Conservation (phyloP, 2,888 invertebrate genomes). For the Lysandra bellargus region DNA sequence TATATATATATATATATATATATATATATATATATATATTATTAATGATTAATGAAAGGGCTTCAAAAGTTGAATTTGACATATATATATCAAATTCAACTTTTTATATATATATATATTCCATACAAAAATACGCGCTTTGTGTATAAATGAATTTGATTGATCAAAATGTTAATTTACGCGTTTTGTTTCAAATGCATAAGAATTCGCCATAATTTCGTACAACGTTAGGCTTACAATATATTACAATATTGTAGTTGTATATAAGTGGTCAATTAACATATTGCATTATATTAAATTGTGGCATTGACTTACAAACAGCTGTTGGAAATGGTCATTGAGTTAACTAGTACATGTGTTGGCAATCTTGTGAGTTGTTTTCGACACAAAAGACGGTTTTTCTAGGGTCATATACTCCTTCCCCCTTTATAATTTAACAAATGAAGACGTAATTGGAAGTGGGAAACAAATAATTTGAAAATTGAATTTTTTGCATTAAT, state of each 20-base stretch:
- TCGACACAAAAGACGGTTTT: conserved; percentile 1
- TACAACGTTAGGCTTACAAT: not conserved
- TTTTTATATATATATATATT: no score
- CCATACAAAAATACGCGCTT: no score
- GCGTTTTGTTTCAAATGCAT: not conserved
- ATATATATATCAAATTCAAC: no score
- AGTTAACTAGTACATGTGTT: conserved; percentile 1
- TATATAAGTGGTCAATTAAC: conserved; percentile 1
- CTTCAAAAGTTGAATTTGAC: no score
- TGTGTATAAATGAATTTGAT: not conserved
- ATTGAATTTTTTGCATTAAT: no score
- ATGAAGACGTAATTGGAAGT: not conserved
- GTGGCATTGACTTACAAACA: conserved; percentile 18
- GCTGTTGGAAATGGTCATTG: not conserved
- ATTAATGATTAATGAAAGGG: no score
- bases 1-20: no score
- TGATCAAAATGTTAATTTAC: not conserved
- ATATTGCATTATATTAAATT: conserved; percentile 23
- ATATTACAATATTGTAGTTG: conserved; percentile 6
- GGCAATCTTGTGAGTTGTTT: not conserved
- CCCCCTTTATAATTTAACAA: not conserved
- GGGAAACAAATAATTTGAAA: no score
- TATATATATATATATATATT: no score
- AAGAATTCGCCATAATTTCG: not conserved
- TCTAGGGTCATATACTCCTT: not conserved